Evolutionary conservation across 2,797 vertebrate species (phyloP), one percentile per base, ranked within the genome.

Genomic region (Acrossocheilus fasciatus): DNA sequence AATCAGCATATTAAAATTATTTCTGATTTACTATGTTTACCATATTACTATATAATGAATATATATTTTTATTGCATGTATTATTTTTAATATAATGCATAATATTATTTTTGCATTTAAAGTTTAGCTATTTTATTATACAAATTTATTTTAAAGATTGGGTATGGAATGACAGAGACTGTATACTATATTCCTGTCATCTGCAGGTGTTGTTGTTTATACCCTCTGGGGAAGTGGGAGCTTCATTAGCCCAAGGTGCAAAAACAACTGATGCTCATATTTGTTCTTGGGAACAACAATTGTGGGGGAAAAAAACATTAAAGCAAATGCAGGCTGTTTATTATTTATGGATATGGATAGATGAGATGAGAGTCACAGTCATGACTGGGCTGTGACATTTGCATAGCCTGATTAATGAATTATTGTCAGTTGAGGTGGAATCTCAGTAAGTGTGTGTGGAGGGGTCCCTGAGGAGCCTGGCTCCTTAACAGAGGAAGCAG

Each of bases 401-500:
- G 74, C 75, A 86, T 76, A 47, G 73, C 64, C 23, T 62, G 52
- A 83, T 83, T 86, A 88, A 79, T 79, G 30, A 88, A 77, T 85
- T 74, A 79, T 81, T 72, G 39, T 81, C 45, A 59, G 59, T 72
- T 73, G 52, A 73, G 57, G 9, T 45, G 34, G 6, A 52, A 66
- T 36, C 57, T 79, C 17, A 43, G 73, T 23, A 64, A 50, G 82
- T 64, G 69, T 81, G 52, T 81, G 69, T 74, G 41, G 26, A 70
- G n/a, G 43, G 23, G n/a, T 62, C 75, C 83, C 50, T 30, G 36
- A 41, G 50, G 82, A 83, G 52, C 6, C 4, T 8, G 17, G 36
- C 39, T 69, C 50, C 6, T 80, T 85, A 80, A 79, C 80, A 26
- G 79, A 30, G 74, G 81, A 79, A 62, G 52, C 39, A n/a, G 47